Base-by-base conservation (phyloP, 1,140 invertebrate species). In the Lamellibrachia luymesi region DNA sequence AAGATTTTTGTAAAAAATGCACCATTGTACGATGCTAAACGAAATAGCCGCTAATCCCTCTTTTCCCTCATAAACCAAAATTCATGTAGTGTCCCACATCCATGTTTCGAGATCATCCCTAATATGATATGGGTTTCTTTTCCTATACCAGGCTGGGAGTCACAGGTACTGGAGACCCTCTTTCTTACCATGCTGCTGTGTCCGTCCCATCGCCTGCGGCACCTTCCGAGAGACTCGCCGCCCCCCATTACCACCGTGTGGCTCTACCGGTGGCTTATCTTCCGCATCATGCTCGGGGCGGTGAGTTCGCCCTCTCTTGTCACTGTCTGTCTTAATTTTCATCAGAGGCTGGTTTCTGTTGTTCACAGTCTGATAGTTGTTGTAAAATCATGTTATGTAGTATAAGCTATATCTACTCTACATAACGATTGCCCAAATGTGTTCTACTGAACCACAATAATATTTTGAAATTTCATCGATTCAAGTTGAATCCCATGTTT, bases 271-370 rank as follows among this genome's bases (percentile, higher is more conserved):
- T 97, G 96, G 96, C 95, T 97, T 27, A 96, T 96, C 22, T 96
- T 97, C 93, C 94, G 96, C 50, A 96, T 97, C 50, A 97, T 97
- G 96, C 92, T 97, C 91, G 96, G 96, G 93, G 96, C 96, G 56
- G 96, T 96, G 93, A 95, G 95, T 94, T 52, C 25, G 10, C 2
- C 38, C 10, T 90, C 5, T 93, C 27, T 38, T 38, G 38, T 38
- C 38, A 38, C 38, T 38, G 38, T 38, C 38, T 38, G 38, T 38
- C 38, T 38, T 38, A 38, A 38, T 38, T 38, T 38, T 38, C 38
- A 38, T 38, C 38, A 38, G 38, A 38, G 38, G 38, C 38, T 38
- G 38, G 38, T 38, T 38, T 38, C 38, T 38, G 38, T 38, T 38
- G 38, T 38, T 38, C 38, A 38, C 38, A 38, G 38, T 38, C 38